phyloP scores from a whole-genome alignment of 2,113 vertebrate species.

The Cinclus cinclus region DNA sequence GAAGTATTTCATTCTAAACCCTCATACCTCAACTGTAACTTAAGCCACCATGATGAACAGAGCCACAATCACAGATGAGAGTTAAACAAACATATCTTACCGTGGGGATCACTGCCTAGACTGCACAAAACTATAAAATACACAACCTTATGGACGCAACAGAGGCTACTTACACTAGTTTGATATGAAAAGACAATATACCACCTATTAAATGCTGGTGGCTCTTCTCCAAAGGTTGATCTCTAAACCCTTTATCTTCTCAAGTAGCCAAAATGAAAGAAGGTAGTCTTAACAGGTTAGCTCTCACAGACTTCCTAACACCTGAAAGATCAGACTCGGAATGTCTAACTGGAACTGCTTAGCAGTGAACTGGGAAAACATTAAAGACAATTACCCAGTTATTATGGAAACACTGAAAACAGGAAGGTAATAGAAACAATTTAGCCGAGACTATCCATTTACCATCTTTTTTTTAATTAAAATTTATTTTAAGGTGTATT shows the following conservation, averaged over 20 bases:
- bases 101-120: not conserved
- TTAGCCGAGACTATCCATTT: not conserved
- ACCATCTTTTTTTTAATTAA: not conserved
- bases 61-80: not conserved
- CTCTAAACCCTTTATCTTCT: not conserved
- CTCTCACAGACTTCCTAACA: not conserved
- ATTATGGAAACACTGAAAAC: not conserved
- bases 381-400: not conserved
- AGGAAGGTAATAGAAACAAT: not conserved
- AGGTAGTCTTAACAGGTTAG: not conserved
- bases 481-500: not conserved
- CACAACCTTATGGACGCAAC: not conserved
- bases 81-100: not conserved
- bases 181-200: not conserved
- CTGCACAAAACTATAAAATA: not conserved
- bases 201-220: not conserved
- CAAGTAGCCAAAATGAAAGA: not conserved
- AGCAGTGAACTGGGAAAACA: not conserved
- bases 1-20: not conserved
- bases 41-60: not conserved
- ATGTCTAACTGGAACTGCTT: not conserved
- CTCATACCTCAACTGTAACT: not conserved
- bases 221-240: not conserved
- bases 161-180: not conserved
- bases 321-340: not conserved